These are phyloP conservation scores for Crax fasciolata DNA, from an alignment of 2,797 vertebrate species.

Conservation along the genomic window DNA sequence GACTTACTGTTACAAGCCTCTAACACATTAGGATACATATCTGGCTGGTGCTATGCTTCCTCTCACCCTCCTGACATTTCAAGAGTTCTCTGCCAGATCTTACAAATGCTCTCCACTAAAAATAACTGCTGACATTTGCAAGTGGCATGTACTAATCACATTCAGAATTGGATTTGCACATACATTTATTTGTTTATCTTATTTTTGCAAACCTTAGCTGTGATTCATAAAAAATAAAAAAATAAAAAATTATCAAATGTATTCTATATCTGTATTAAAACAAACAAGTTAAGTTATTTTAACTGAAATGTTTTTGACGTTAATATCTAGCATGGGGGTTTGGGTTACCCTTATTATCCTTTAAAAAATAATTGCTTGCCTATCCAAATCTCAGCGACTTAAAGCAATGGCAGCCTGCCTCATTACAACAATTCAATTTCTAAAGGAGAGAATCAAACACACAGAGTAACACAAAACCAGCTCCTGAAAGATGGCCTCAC, in stretches of 20 bases:
- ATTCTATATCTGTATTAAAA: not conserved
- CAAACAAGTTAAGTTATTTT: not conserved
- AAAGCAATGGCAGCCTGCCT: not conserved
- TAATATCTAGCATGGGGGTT: not conserved
- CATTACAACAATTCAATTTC: accelerated
- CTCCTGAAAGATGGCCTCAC: not conserved
- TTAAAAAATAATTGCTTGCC: not conserved
- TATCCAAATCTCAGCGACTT: not conserved
- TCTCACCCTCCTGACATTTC: constrained; percentile 65
- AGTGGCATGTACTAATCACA: constrained; percentile 52
- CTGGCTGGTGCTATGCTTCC: constrained; percentile 18
- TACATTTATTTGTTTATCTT: not conserved
- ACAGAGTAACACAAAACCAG: not conserved
- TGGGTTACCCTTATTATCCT: not conserved
- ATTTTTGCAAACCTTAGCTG: not conserved
- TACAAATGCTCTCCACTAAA: constrained; percentile 58
- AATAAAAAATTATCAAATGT: not conserved
- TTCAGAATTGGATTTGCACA: constrained; percentile 4
- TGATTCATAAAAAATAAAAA: not conserved
- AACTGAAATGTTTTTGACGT: not conserved
- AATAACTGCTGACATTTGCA: constrained; percentile 64
- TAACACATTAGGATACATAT: not conserved
- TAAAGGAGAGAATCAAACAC: not conserved
- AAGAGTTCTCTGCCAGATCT: constrained; percentile 50
- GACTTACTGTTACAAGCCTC: not conserved